These are phyloP conservation scores for Heterochromis multidens DNA, from an alignment of 2,113 vertebrate species.

Conservation along the genomic window DNA sequence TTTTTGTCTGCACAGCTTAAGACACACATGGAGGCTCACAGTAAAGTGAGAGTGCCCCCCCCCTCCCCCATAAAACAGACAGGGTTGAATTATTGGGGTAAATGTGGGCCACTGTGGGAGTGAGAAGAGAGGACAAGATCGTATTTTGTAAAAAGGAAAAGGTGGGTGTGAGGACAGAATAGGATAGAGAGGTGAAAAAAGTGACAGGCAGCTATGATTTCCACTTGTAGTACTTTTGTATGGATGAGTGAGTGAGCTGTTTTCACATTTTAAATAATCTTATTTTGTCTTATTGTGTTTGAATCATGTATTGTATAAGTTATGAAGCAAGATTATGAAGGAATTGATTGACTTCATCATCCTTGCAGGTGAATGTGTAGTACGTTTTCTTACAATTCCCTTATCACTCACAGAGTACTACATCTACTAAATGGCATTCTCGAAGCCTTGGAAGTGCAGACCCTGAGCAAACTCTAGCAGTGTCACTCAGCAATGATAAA, in stretches of 20 bases:
- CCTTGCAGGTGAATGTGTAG: background rate
- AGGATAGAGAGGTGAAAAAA: background rate
- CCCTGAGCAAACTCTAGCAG: conserved; percentile 21
- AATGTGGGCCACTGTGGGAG: background rate
- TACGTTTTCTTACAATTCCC: background rate
- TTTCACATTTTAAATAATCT: background rate
- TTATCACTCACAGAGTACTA: background rate
- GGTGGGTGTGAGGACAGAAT: background rate
- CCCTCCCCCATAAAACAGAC: background rate
- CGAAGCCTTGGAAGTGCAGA: conserved; percentile 11
- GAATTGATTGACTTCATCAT: background rate
- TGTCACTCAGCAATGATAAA: conserved; percentile 49
- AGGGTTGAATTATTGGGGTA: conserved; percentile 43
- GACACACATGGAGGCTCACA: background rate
- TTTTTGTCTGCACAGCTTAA: background rate
- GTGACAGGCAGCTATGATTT: background rate
- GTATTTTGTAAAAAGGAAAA: background rate
- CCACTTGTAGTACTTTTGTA: background rate
- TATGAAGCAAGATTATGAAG: background rate
- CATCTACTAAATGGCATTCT: conserved; percentile 18
- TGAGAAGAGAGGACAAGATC: background rate
- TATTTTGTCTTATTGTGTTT: no score
- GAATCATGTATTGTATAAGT: background rate
- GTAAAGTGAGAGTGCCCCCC: conserved; percentile 26
- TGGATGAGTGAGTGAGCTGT: background rate